Conservation (phyloP, 2,888 invertebrate genomes). For the Ceriagrion tenellum region DNA sequence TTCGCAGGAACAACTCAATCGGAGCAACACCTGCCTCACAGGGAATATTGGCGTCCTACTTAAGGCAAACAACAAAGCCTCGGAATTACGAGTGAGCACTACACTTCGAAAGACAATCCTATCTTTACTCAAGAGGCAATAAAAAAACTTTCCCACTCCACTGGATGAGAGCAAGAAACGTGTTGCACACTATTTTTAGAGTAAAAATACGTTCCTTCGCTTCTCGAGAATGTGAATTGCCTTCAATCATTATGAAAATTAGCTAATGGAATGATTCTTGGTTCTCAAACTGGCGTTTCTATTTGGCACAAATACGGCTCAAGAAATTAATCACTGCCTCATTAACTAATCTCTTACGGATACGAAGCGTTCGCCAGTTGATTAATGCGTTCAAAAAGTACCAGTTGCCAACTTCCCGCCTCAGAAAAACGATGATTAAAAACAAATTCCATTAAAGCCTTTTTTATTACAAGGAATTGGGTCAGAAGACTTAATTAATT, state of each 20-base stretch:
- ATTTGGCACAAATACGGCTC: not conserved
- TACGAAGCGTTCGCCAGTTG: not conserved
- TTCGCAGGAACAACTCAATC: not conserved
- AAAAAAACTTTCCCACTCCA: not conserved
- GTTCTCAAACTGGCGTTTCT: not conserved
- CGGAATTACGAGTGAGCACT: not conserved
- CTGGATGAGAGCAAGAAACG: not conserved
- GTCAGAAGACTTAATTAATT: not conserved
- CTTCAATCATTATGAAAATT: not conserved
- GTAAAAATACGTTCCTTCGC: not conserved
- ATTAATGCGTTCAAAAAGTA: not conserved
- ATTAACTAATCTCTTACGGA: not conserved
- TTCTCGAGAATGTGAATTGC: not conserved
- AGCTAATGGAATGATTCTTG: not conserved
- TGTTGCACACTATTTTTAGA: not conserved
- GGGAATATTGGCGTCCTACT: not conserved
- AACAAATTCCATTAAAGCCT: too few relatives aligned
- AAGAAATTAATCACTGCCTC: not conserved
- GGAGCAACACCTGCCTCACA: constrained; percentile 3
- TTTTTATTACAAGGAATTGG: not conserved
- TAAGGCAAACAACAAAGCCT: not conserved
- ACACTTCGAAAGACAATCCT: not conserved
- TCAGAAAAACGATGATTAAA: too few relatives aligned
- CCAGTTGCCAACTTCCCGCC: not conserved
- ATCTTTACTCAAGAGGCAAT: not conserved